Percentiles rank a stretch among this genome's conserved stretches.
Conservation (phyloP, 2,797 vertebrate species). For the Chloroceryle inda region DNA sequence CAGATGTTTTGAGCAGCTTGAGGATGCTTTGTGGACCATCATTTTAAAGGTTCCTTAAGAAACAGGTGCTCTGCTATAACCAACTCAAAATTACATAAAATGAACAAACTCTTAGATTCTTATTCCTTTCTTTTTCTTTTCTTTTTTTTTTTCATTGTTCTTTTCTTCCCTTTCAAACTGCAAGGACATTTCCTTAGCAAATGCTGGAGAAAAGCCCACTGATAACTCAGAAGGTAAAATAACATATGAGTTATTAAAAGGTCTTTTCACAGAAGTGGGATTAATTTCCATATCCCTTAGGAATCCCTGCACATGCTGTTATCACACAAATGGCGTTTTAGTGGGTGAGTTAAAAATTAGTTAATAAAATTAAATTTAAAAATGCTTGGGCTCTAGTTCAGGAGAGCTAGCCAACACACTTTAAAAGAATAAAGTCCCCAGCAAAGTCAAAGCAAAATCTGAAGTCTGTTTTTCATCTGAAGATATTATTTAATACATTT, state of each 20-base stretch:
- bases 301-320: constrained; percentile 62
- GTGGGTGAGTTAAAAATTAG: constrained; percentile 72
- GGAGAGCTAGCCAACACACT: constrained; percentile 29
- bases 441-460: constrained; percentile 18
- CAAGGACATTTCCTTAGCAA: constrained; percentile 64
- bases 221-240: constrained; percentile 72
- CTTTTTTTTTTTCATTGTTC: neutral
- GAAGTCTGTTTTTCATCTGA: constrained; percentile 18
- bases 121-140: neutral
- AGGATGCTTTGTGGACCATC: neutral
- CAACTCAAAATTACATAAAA: neutral
- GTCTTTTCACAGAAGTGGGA: constrained; percentile 70
- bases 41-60: constrained; percentile 6
- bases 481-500: constrained; percentile 37
- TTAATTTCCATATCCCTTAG: constrained; percentile 78
- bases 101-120: neutral
- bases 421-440: constrained; percentile 4
- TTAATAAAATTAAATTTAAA: constrained; percentile 76
- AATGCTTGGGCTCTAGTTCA: constrained; percentile 47
- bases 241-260: constrained; percentile 80
- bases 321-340: constrained; percentile 72
- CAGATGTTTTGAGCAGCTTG: neutral
- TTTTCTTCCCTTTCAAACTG: neutral
- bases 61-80: neutral
- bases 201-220: constrained; percentile 66